Evolutionary conservation across 2,888 invertebrate species (phyloP).

Genomic region (Morpho achilles): DNA sequence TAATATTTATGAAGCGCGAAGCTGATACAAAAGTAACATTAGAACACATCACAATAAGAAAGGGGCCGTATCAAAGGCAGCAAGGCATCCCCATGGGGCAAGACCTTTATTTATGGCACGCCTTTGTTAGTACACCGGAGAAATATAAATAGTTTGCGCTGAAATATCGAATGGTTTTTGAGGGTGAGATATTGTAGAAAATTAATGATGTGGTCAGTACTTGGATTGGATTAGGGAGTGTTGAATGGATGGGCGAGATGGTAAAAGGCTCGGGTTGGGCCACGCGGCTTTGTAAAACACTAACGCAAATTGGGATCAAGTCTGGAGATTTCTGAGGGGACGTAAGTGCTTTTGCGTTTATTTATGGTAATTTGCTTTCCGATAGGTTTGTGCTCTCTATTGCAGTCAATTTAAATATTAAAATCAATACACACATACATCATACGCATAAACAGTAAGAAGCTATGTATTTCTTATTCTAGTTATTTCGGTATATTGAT

Average conservation of each 20-base stretch:
- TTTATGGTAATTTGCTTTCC: slow-evolving; percentile 7
- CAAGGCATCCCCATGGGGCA: slow-evolving; percentile 61
- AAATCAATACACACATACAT: background rate
- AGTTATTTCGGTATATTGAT: no score
- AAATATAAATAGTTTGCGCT: slow-evolving; percentile 76
- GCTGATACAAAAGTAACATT: slow-evolving; percentile 65
- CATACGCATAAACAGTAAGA: no score
- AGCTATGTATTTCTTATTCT: no score
- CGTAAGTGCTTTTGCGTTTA: slow-evolving; percentile 16
- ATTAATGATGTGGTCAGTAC: slow-evolving; percentile 77
- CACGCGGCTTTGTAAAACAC: slow-evolving; percentile 66
- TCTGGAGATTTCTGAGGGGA: slow-evolving; percentile 16
- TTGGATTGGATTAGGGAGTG: slow-evolving; percentile 68
- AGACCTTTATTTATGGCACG: slow-evolving; percentile 69
- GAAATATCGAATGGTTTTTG: slow-evolving; percentile 71
- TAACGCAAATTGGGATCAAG: slow-evolving; percentile 48
- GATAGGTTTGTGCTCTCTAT: slow-evolving; percentile 1
- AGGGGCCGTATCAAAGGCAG: slow-evolving; percentile 75
- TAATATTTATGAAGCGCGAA: slow-evolving; percentile 71
- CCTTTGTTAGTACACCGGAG: slow-evolving; percentile 64
- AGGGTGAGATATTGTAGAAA: slow-evolving; percentile 72
- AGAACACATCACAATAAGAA: slow-evolving; percentile 74
- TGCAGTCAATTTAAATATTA: background rate
- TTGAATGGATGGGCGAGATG: slow-evolving; percentile 51
- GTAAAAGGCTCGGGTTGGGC: slow-evolving; percentile 67